Evolutionary conservation across 2,113 vertebrate species (phyloP).

Genomic region (Calidris pygmaea): DNA sequence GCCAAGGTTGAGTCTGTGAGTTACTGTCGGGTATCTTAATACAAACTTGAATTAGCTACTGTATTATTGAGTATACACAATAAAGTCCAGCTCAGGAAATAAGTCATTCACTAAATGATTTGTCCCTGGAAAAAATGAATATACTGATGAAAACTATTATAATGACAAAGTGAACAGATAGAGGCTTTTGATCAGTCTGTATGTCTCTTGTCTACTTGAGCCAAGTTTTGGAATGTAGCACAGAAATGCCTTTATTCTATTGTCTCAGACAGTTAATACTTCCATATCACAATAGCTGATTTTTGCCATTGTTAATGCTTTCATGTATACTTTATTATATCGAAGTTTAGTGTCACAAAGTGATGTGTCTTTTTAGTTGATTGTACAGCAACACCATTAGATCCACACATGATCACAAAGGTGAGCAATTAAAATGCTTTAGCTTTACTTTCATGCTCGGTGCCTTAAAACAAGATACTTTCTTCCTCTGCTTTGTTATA

Average conservation of each 20-base stretch:
- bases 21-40: neutral
- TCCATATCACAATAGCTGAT: accelerated
- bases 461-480: neutral
- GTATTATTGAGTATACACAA: neutral
- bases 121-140: neutral
- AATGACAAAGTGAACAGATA: neutral
- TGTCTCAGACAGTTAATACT: neutral
- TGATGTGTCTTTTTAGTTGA: neutral
- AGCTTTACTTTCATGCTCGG: neutral
- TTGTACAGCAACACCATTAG: neutral
- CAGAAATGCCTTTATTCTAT: neutral
- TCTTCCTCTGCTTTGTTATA: neutral
- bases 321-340: neutral
- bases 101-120: neutral
- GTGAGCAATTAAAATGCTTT: neutral
- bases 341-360: neutral
- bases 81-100: neutral
- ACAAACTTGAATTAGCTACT: neutral
- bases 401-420: neutral
- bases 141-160: neutral
- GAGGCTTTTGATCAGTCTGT: neutral
- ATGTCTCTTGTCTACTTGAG: neutral
- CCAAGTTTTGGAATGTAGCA: neutral
- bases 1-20: neutral
- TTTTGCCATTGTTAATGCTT: neutral